Evolutionary conservation across 2,113 vertebrate species (phyloP), one percentile per base, ranked within the genome.

Genomic region (Catharus bicknelli): DNA sequence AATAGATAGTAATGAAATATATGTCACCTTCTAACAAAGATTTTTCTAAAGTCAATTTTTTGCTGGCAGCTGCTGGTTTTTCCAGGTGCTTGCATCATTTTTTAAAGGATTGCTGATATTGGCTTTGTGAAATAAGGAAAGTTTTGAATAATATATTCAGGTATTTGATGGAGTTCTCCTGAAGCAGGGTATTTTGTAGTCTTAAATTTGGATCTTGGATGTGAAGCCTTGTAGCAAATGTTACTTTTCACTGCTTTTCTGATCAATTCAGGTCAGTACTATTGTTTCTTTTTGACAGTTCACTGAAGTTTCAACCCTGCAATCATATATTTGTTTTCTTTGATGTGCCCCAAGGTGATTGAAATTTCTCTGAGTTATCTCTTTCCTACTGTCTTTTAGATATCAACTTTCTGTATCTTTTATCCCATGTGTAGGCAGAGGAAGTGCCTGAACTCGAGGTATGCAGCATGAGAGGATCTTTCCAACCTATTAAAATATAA

Each of bases 1-100:
- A 91, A 74, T 92, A 94, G 89, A 92, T 93, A 91, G 91, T 90
- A 90, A 91, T 96, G 94, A 90, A 94, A 94, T 93, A 93, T 88
- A 86, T 92, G 93, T 94, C 93, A 90, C 88, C 51, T 92, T 94
- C 93, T 95, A 94, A 93, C 93, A 96, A 96, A 96, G 93, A 83
- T 96, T 94, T 96, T 94, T 95, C 94, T 92, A 42, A 89, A 96
- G 64, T 93, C 69, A 86, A 34, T 96, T 94, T 90, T 94, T 93
- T 93, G 63, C 80, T 91, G 90, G 87, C 81, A 93, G 78, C 81
- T 3, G 6, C 81, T 83, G 87, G 51, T 92, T 94, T 94, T 94
- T 36, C 83, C 55, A 81, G 36, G 40, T 64, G 22, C 1, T 4
- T 86, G 87, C 57, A 42, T 92, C 82, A 88, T 96, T 96, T 96